phyloP scores from a whole-genome alignment of 92 coral and sea anemone genomes.

The Epizoanthus scotinus region DNA sequence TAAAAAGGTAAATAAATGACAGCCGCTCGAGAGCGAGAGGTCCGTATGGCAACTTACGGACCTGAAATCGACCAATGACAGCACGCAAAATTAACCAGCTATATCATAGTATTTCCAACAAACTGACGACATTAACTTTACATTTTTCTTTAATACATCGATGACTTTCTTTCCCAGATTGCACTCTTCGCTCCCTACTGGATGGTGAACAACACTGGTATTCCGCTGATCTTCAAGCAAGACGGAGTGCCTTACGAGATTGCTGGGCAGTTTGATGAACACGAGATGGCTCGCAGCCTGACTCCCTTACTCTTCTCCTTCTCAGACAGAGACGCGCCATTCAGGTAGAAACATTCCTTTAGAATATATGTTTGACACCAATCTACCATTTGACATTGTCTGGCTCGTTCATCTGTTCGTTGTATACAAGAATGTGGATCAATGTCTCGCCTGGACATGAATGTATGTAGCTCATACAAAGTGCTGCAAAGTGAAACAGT shows the following conservation, averaged over 20 bases:
- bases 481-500: too few relatives aligned
- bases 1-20: too few relatives aligned
- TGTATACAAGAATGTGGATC: neutral
- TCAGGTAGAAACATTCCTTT: conserved; percentile 49
- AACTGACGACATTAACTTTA: too few relatives aligned
- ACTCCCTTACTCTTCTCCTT: conserved; percentile 92
- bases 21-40: too few relatives aligned
- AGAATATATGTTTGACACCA: too few relatives aligned
- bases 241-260: conserved; percentile 82
- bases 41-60: too few relatives aligned
- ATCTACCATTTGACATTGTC: too few relatives aligned
- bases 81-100: too few relatives aligned
- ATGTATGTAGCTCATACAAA: too few relatives aligned
- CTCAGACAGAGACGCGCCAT: conserved; percentile 85
- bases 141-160: neutral
- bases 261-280: conserved; percentile 96
- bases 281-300: conserved; percentile 97
- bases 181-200: conserved; percentile 94
- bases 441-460: too few relatives aligned
- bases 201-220: conserved; percentile 98
- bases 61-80: too few relatives aligned
- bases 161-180: conserved; percentile 51
- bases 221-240: conserved; percentile 92
- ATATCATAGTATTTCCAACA: too few relatives aligned
- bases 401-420: neutral